These are phyloP conservation scores for Andrena camellia DNA, from an alignment of 2,888 invertebrate genomes.

Conservation along the genomic window DNA sequence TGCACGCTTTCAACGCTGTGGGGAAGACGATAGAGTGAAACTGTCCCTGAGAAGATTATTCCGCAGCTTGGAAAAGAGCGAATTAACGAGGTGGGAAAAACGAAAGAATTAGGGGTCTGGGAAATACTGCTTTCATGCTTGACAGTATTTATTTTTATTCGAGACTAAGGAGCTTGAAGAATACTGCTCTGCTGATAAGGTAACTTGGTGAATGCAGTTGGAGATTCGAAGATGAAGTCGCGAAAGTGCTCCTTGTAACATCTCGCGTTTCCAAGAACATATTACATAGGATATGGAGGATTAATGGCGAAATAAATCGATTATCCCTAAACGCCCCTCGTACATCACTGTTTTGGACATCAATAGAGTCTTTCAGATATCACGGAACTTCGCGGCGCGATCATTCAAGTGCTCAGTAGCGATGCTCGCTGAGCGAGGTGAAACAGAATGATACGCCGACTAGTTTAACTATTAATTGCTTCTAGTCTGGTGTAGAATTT, in stretches of 20 bases:
- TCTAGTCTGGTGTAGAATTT: slow-evolving; percentile 64
- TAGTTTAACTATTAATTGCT: slow-evolving; percentile 74
- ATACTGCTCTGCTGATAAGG: background rate
- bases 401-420: slow-evolving; percentile 13
- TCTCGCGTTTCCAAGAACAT: background rate
- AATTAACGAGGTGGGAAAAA: background rate
- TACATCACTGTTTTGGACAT: background rate
- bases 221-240: background rate
- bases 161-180: background rate
- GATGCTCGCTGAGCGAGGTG: background rate
- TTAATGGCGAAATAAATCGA: background rate
- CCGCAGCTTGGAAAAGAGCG: background rate
- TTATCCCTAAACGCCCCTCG: background rate
- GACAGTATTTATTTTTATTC: background rate
- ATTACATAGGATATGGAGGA: background rate
- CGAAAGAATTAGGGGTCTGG: background rate
- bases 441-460: slow-evolving; percentile 52
- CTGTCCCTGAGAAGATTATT: slow-evolving; percentile 15
- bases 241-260: background rate
- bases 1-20: background rate
- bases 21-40: slow-evolving; percentile 5
- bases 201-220: background rate
- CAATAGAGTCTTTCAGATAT: background rate
- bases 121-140: background rate
- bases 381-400: slow-evolving; percentile 13